Evolutionary conservation across 2,797 vertebrate species (phyloP).

Genomic region (Pygocentrus nattereri): DNA sequence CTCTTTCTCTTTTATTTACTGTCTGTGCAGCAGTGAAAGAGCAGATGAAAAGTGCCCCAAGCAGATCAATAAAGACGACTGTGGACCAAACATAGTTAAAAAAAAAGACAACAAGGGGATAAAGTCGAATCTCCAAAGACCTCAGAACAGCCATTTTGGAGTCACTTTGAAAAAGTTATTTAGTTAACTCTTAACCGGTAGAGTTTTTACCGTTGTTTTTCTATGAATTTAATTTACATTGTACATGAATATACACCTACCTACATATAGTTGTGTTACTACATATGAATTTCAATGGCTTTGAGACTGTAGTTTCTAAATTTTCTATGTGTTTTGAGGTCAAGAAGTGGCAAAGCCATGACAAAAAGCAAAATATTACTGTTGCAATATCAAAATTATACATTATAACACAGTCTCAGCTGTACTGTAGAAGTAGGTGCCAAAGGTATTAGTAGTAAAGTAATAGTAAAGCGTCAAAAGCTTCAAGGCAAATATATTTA

Average conservation of each 20-base stretch:
- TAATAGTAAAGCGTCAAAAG: no score
- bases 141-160: background rate
- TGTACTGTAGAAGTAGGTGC: no score
- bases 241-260: no score
- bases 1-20: background rate
- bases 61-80: constrained; percentile 11
- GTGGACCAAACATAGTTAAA: background rate
- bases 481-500: no score
- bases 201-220: background rate
- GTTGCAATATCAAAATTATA: no score
- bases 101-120: background rate
- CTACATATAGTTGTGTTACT: background rate
- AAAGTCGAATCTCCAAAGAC: background rate
- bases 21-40: background rate
- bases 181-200: no score
- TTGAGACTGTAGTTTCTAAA: no score
- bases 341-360: no score
- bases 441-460: no score
- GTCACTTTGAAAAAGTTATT: background rate
- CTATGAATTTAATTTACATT: background rate
- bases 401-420: no score
- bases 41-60: background rate
- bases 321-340: no score
- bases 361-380: no score
- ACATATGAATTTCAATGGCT: background rate